phyloP scores from a whole-genome alignment of 2,113 vertebrate species.

The Poicephalus meyeri region DNA sequence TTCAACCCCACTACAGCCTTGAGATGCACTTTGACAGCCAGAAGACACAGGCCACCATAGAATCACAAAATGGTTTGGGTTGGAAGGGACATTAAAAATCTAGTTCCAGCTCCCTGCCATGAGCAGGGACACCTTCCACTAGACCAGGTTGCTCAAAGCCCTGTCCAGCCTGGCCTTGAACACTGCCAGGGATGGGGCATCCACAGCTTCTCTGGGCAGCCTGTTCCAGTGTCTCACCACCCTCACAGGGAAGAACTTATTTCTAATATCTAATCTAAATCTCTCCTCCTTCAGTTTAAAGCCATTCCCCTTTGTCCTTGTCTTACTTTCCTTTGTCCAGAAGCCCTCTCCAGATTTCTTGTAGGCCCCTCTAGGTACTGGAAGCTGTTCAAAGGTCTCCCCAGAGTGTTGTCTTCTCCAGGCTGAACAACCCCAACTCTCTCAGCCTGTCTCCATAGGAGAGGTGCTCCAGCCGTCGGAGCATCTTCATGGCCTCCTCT shows the following conservation, averaged over 20 bases:
- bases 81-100: background rate
- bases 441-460: background rate
- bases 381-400: background rate
- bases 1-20: background rate
- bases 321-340: background rate
- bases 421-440: background rate
- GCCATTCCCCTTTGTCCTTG: background rate
- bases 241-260: background rate
- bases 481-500: background rate
- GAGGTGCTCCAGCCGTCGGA: background rate
- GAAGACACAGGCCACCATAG: background rate
- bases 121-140: background rate
- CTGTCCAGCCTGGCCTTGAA: background rate
- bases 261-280: background rate
- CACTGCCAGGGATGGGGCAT: background rate
- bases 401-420: background rate
- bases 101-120: background rate
- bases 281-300: background rate
- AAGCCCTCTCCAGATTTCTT: background rate
- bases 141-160: background rate
- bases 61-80: background rate
- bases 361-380: background rate
- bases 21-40: rapidly evolving
- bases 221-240: background rate
- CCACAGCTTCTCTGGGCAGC: background rate